Conservation (phyloP, 2,888 invertebrate species). For the Lycaena phlaeas region DNA sequence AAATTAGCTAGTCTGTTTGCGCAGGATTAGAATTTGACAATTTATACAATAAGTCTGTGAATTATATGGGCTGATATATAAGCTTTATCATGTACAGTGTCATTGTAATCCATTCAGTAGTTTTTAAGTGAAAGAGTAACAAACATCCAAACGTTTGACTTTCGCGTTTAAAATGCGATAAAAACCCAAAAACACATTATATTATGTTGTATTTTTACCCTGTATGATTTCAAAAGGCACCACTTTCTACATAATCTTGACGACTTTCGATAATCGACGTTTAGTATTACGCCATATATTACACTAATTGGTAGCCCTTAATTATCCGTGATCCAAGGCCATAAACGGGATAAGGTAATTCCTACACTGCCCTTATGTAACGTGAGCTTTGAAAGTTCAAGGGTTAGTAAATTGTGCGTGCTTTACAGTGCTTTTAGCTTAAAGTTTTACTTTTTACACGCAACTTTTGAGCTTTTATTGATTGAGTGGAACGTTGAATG, state of each 20-base stretch:
- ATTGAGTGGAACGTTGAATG: not conserved
- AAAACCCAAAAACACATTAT: too few relatives aligned
- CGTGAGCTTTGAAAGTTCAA: constrained; percentile 15
- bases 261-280: not conserved
- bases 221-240: not conserved
- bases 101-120: too few relatives aligned
- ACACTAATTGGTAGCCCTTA: constrained; percentile 18
- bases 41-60: too few relatives aligned
- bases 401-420: not conserved
- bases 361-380: constrained; percentile 3
- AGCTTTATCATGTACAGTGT: too few relatives aligned
- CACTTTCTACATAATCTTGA: not conserved
- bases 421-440: not conserved
- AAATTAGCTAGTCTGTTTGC: too few relatives aligned
- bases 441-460: constrained; percentile 9
- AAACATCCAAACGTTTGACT: too few relatives aligned
- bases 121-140: too few relatives aligned
- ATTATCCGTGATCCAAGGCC: constrained; percentile 22
- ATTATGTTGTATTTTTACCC: too few relatives aligned
- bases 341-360: constrained; percentile 19
- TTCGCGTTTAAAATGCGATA: too few relatives aligned
- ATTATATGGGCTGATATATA: too few relatives aligned
- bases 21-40: too few relatives aligned
- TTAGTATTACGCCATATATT: constrained; percentile 10
- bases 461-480: constrained; percentile 7